Conservation (phyloP, 2,113 vertebrate genomes). For the human region GRCh38 chr6:72298501-72299000, state of each 20-base stretch:
- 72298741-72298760: background rate
- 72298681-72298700: background rate
- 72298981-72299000: conserved; percentile 33
- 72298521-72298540: rapidly evolving
- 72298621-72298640: background rate
- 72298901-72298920: background rate
- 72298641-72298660: background rate
- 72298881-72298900: background rate
- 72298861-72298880: background rate
- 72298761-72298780: too few species aligned
- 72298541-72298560: background rate
- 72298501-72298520: background rate
- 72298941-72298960: background rate
- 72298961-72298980: conserved; percentile 22
- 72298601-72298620: background rate
- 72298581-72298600: background rate
- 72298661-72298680: background rate
- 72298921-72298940: background rate
- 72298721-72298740: rapidly evolving
- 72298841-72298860: background rate
- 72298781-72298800: background rate
- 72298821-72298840: background rate
- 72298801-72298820: background rate
- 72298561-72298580: background rate
- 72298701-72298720: background rate